These are phyloP conservation scores for Altica lythri DNA, from an alignment of 2,888 invertebrate species.

Conservation along the genomic window DNA sequence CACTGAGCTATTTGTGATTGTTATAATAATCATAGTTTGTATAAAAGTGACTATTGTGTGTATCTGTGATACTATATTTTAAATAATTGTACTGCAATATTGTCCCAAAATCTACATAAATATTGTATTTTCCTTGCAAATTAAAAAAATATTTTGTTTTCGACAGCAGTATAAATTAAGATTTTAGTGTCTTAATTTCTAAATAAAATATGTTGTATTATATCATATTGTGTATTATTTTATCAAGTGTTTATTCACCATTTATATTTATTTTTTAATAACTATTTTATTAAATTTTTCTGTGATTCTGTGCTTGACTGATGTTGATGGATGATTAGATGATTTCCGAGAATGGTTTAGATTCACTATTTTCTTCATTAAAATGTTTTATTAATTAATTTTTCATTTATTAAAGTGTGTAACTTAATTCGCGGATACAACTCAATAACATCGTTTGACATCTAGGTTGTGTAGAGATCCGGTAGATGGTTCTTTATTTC, in stretches of 20 bases:
- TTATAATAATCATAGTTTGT: too few species aligned
- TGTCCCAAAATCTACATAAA: not conserved
- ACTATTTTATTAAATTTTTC: not conserved
- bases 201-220: slow-evolving; percentile 19
- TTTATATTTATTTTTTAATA: not conserved
- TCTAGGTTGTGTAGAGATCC: too few species aligned
- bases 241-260: not conserved
- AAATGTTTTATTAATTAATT: too few species aligned
- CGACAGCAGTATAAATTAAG: slow-evolving; percentile 8
- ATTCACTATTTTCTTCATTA: too few species aligned
- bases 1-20: too few species aligned
- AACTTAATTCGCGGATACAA: too few species aligned
- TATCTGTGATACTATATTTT: slow-evolving; percentile 30
- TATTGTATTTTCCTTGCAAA: slow-evolving; percentile 7
- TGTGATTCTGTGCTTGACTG: too few species aligned
- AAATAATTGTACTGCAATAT: slow-evolving; percentile 20
- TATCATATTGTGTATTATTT: slow-evolving; percentile 1
- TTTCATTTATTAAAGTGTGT: too few species aligned
- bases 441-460: too few species aligned
- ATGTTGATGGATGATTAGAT: too few species aligned
- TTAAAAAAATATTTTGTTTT: not conserved
- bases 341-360: too few species aligned
- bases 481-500: too few species aligned
- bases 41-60: slow-evolving; percentile 19
- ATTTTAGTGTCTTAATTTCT: slow-evolving; percentile 22